phyloP scores from a whole-genome alignment of 2,797 vertebrate species.

The Lepidocolaptes lacrymiger region DNA sequence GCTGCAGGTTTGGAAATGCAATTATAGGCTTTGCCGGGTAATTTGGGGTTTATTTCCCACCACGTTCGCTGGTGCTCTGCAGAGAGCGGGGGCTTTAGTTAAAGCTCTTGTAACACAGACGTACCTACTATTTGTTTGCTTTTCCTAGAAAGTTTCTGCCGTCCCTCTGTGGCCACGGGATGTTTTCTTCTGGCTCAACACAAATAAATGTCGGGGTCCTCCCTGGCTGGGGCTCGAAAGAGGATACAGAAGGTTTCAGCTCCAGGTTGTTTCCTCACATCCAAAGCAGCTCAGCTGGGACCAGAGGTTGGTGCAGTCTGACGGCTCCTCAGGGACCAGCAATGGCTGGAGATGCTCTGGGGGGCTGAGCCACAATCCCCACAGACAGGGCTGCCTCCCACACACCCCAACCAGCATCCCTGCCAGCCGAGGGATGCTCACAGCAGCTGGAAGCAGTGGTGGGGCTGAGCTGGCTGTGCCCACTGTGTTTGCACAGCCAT shows the following conservation, averaged over 20 bases:
- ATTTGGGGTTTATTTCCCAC: slow-evolving; percentile 66
- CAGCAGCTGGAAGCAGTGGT: neutral
- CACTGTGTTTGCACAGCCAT: fast-evolving
- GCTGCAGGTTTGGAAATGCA: slow-evolving; percentile 63
- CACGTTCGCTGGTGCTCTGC: slow-evolving; percentile 26
- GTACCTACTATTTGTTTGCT: slow-evolving; percentile 16
- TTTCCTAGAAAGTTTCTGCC: slow-evolving; percentile 20
- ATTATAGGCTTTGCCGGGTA: slow-evolving; percentile 59
- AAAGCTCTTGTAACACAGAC: slow-evolving; percentile 16
- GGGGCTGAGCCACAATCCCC: neutral
- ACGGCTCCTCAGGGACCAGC: neutral
- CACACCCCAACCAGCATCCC: fast-evolving
- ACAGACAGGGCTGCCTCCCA: neutral
- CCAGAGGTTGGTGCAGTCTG: neutral
- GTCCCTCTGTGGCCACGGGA: neutral
- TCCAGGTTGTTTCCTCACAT: neutral
- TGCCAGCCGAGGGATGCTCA: fast-evolving
- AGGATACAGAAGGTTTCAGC: neutral
- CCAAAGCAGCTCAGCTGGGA: neutral
- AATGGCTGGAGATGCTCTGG: fast-evolving
- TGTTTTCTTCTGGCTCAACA: slow-evolving; percentile 6
- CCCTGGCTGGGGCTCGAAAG: neutral
- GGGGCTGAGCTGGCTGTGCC: neutral
- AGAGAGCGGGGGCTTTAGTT: slow-evolving; percentile 20
- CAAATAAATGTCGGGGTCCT: neutral